Base-by-base conservation (phyloP, 2,113 vertebrate genomes). In the Phycodurus eques region DNA sequence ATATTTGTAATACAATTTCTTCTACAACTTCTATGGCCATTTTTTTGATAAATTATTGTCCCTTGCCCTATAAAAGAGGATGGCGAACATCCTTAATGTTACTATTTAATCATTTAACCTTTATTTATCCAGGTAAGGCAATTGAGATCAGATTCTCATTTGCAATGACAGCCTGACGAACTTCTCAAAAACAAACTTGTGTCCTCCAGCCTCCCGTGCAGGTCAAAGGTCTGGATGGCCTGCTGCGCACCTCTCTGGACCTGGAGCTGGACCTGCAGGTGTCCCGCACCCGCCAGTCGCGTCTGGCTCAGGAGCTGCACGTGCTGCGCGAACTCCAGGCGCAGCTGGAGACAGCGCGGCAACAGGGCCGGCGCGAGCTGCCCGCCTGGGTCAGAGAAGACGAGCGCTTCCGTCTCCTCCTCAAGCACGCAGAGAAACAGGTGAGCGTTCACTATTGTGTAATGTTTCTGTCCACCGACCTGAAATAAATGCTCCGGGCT, bases 191-290 rank as follows among this genome's bases (percentile, higher is more conserved):
- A 44, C 11, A n/a, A 12, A 22, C 8, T 2, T 15, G 53, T n/a
- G 33, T 42, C 54, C 44, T 0, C 1, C 68, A 96, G 96, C 94
- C 95, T 39, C 83, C 89, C 0, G 65, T 84, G 72, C 90, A 81
- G 51, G 82, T 80, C 0, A 92, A 86, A 72, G 93, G 94, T 61
- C 66, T 94, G 0, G 97, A 98, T 57, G 94, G 95, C 8, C 88
- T 96, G 2, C 93, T 97, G 72, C 93, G 94, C 83, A 99, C 97
- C 8, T 95, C 95, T 0, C 89, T 99, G 76, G 98, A 99, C 87
- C 92, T 99, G 53, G 98, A 99, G 85, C 69, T 99, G 81, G 98
- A 99, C 89, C 90, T 99, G 84, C 98, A 99, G 86, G 96, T 96
- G 42, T 96, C 94, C 0, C 93, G 95, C 83, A 98, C 95, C 0